Conservation (phyloP, 1,140 invertebrate species). For the Zaprionus lachaisei region DNA sequence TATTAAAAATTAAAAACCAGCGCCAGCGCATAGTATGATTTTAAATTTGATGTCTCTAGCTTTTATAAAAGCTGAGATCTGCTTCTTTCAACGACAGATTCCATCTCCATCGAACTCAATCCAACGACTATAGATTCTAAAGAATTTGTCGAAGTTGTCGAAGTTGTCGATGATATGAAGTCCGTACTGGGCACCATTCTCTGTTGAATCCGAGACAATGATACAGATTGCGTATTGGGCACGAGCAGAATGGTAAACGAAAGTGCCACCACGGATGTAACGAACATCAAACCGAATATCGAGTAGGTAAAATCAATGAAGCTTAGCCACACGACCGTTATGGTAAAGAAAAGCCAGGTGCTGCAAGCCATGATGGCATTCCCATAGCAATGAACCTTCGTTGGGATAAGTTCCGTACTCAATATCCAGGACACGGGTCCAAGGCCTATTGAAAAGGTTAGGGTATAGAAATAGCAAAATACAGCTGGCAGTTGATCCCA, state of each 20-base stretch:
- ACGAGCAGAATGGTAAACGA: not conserved
- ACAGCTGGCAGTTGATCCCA: no score
- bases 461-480: not conserved
- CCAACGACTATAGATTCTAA: no score
- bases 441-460: slow-evolving; percentile 2
- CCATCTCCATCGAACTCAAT: no score
- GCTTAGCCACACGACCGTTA: slow-evolving; percentile 17
- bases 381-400: not conserved
- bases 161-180: not conserved
- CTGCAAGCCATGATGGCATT: slow-evolving; percentile 7
- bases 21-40: no score
- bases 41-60: no score
- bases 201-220: not conserved
- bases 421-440: slow-evolving; percentile 43
- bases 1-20: no score
- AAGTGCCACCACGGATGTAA: not conserved
- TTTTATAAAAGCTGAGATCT: no score
- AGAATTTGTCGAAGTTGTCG: no score
- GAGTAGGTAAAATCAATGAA: rapidly evolving
- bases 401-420: slow-evolving; percentile 23
- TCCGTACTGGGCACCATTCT: not conserved
- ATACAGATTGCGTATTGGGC: not conserved
- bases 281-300: not conserved
- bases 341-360: slow-evolving; percentile 26
- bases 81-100: no score